Conservation (phyloP, 1,140 invertebrate species). For the Drosophila elegans region DNA sequence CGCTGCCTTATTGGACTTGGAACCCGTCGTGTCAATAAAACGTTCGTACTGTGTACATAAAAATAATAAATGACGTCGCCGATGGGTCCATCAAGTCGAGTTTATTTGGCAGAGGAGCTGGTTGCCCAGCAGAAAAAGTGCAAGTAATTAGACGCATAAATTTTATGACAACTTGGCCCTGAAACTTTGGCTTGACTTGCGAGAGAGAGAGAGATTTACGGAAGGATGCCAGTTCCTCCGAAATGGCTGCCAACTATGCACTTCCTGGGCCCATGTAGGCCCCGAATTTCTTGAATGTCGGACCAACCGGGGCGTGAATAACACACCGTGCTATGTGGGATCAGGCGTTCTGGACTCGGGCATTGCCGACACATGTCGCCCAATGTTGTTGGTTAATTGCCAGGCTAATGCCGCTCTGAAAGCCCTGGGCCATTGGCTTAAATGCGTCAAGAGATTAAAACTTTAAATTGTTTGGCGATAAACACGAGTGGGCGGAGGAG, state of each 20-base stretch:
- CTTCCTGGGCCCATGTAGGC: constrained; percentile 30
- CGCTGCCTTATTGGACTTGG: constrained; percentile 70
- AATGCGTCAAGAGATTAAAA: constrained; percentile 64
- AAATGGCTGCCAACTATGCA: constrained; percentile 25
- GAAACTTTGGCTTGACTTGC: constrained; percentile 9
- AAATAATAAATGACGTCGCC: constrained; percentile 75
- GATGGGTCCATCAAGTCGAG: constrained; percentile 39
- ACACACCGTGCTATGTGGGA: constrained; percentile 52
- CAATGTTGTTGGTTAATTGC: constrained; percentile 49
- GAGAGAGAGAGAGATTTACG: not conserved
- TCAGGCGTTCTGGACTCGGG: constrained; percentile 11
- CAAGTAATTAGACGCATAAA: constrained; percentile 76
- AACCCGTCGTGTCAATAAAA: constrained; percentile 71
- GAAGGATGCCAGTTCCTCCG: not conserved
- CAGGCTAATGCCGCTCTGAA: constrained; percentile 29
- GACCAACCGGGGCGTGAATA: constrained; percentile 32
- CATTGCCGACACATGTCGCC: constrained; percentile 61
- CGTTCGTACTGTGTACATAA: constrained; percentile 65
- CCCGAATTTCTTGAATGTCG: constrained; percentile 49
- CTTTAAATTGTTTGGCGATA: constrained; percentile 61
- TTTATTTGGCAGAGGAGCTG: not conserved
- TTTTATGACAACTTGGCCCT: constrained; percentile 60
- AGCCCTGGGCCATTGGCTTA: constrained; percentile 31
- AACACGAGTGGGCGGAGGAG: constrained; percentile 10
- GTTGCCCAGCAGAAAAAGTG: constrained; percentile 40